phyloP scores from a whole-genome alignment of 2,113 vertebrate genomes.

The Fukomys damarensis region DNA sequence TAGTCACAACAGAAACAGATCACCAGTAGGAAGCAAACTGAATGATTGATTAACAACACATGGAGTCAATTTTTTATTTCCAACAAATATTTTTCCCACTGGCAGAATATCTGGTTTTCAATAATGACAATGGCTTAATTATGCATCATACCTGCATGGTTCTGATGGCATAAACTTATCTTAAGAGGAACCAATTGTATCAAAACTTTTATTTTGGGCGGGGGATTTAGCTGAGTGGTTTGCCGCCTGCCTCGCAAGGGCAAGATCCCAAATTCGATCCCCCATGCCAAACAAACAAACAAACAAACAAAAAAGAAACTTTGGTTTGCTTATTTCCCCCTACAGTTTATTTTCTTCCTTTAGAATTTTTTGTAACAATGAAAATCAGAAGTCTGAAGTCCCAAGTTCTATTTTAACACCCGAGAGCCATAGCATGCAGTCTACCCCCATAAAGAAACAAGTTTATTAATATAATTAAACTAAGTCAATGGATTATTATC shows the following conservation, averaged over 20 bases:
- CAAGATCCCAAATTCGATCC: no score
- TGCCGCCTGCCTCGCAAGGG: no score
- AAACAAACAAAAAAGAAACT: no score
- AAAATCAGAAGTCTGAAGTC: background rate
- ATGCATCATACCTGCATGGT: background rate
- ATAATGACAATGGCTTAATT: background rate
- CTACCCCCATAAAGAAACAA: no score
- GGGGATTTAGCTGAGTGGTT: no score
- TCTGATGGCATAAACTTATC: background rate
- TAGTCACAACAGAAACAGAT: constrained; percentile 70
- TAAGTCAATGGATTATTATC: background rate
- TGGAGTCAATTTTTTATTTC: constrained; percentile 47
- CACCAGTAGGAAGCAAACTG: constrained; percentile 68
- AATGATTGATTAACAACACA: constrained; percentile 76
- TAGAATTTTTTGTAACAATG: background rate
- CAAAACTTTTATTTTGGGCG: background rate
- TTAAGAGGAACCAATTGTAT: background rate
- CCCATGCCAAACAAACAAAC: no score
- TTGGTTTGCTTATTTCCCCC: background rate
- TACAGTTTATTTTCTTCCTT: background rate
- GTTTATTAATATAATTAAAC: background rate
- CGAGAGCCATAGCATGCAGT: background rate
- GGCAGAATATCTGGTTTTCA: constrained; percentile 46
- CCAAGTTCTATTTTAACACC: background rate
- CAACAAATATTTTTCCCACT: constrained; percentile 57